phyloP scores from a whole-genome alignment of 2,113 vertebrate genomes.

The Salvelinus namaycush region DNA sequence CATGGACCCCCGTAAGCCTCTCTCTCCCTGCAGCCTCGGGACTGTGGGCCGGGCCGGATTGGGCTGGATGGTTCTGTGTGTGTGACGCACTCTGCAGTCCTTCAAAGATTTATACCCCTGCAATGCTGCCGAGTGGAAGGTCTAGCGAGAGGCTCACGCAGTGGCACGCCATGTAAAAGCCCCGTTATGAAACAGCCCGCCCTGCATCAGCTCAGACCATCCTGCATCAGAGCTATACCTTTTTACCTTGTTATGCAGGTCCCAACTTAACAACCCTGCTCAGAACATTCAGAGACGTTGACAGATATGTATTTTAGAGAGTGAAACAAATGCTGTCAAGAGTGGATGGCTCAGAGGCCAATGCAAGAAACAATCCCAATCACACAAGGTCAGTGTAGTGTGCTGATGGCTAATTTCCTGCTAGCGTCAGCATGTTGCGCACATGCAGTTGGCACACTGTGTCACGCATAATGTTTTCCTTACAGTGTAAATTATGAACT shows the following conservation, averaged over 20 bases:
- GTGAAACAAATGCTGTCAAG: not conserved
- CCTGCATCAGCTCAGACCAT: slow-evolving; percentile 28
- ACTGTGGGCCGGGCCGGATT: slow-evolving; percentile 24
- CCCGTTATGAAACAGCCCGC: slow-evolving; percentile 45
- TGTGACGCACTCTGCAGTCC: slow-evolving; percentile 70
- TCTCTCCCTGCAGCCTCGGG: slow-evolving; percentile 14
- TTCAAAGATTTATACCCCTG: slow-evolving; percentile 83
- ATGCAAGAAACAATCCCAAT: not conserved
- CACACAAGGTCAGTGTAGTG: not conserved
- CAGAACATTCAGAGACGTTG: too few relatives aligned
- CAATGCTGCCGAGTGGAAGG: slow-evolving; percentile 64
- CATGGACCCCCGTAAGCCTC: slow-evolving; percentile 18
- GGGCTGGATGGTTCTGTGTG: slow-evolving; percentile 18
- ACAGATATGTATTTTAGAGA: too few relatives aligned
- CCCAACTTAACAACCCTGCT: too few relatives aligned
- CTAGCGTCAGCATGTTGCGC: not conserved
- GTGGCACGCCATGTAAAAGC: slow-evolving; percentile 32
- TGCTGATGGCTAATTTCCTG: not conserved
- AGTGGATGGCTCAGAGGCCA: not conserved
- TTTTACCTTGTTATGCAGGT: too few relatives aligned
- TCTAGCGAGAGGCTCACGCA: slow-evolving; percentile 27
- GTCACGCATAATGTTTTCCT: not conserved
- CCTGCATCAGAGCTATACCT: too few relatives aligned
- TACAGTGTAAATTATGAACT: not conserved
- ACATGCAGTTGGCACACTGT: not conserved